Percentiles rank a stretch among this genome's conserved stretches.
phyloP scores from a whole-genome alignment of 2,113 vertebrate species.

The Seriola rivoliana region DNA sequence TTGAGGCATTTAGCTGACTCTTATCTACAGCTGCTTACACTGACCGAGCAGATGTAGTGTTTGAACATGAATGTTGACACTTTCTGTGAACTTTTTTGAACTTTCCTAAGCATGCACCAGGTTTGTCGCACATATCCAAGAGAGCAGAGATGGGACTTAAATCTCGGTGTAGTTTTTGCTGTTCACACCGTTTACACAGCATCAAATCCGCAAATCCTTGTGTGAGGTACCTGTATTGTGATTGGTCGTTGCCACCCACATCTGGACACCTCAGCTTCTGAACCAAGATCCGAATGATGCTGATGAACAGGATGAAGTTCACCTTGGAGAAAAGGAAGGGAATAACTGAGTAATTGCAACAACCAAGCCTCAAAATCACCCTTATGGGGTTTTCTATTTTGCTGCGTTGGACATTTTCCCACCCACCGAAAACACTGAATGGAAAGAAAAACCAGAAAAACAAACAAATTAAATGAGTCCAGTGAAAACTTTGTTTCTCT shows the following conservation, averaged over 20 bases:
- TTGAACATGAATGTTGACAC: constrained; percentile 5
- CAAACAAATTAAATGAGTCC: no score
- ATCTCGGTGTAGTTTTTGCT: not conserved
- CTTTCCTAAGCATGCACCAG: not conserved
- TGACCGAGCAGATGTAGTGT: constrained; percentile 10
- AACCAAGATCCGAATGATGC: constrained; percentile 93
- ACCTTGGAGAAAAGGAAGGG: constrained; percentile 80
- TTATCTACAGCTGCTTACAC: not conserved
- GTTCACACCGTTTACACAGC: not conserved
- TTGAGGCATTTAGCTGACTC: constrained; percentile 14
- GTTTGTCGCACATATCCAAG: not conserved
- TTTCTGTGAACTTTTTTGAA: not conserved
- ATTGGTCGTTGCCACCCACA: constrained; percentile 89
- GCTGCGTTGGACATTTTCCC: not conserved
- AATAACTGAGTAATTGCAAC: not conserved
- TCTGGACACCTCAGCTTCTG: constrained; percentile 95
- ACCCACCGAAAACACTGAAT: not conserved
- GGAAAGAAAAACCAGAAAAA: not conserved
- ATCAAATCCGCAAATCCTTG: no score
- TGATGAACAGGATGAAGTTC: constrained; percentile 94
- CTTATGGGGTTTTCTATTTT: not conserved
- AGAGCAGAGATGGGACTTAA: not conserved
- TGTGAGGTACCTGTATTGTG: constrained; percentile 80
- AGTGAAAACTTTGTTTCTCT: no score
- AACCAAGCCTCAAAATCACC: no score